Conservation (phyloP, 2,888 invertebrate genomes). For the Brachynemurus nebulosus region DNA sequence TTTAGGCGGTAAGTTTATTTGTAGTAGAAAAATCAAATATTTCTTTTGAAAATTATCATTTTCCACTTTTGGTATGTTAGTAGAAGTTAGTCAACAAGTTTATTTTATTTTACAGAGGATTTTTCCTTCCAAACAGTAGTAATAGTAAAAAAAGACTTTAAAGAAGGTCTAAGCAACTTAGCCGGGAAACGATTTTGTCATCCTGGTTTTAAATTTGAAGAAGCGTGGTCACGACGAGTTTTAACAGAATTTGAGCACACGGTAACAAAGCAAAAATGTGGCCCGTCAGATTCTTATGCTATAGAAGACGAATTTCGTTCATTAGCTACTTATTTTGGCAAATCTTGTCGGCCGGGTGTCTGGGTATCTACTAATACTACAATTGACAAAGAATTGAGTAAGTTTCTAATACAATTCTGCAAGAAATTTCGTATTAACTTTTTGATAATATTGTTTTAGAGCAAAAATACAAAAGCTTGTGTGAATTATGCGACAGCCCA, state of each 20-base stretch:
- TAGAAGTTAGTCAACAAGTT: too few species aligned
- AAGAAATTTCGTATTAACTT: not conserved
- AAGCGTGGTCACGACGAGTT: constrained; percentile 43
- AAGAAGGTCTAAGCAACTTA: constrained; percentile 35
- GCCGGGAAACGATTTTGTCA: constrained; percentile 45
- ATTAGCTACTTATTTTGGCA: constrained; percentile 47
- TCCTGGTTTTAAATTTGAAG: constrained; percentile 43
- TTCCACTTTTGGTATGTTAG: too few species aligned
- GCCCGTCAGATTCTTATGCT: constrained; percentile 26
- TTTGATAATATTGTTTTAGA: constrained; percentile 29
- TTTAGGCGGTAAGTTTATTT: constrained; percentile 12
- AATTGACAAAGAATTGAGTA: constrained; percentile 43
- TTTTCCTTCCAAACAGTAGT: constrained; percentile 46
- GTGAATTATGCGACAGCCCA: constrained; percentile 39
- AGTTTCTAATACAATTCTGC: constrained; percentile 23
- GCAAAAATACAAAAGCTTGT: constrained; percentile 37
- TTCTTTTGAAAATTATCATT: not conserved
- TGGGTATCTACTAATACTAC: constrained; percentile 41
- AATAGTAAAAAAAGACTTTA: constrained; percentile 36
- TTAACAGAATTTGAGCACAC: constrained; percentile 42
- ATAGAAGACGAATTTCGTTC: constrained; percentile 45
- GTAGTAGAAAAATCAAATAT: not conserved
- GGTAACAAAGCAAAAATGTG: constrained; percentile 20
- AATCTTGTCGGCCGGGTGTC: constrained; percentile 57
- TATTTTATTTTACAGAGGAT: constrained; percentile 29